Conservation (phyloP, 2,888 invertebrate species). For the Dexiosoma caninum region DNA sequence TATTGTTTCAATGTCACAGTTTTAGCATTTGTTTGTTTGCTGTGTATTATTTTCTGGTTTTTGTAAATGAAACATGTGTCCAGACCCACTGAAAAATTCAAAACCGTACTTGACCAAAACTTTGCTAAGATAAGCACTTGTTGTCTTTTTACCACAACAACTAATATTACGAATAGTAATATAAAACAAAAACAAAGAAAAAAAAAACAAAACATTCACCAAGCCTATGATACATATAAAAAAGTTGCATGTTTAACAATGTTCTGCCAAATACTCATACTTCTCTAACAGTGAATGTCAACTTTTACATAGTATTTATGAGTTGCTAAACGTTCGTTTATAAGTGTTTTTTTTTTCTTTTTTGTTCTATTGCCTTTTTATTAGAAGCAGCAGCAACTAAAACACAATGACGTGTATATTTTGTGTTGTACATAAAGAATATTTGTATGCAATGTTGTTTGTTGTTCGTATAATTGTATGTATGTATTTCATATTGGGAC, state of each 20-base stretch:
- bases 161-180: not conserved
- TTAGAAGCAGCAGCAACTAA: not conserved
- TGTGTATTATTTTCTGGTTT: not conserved
- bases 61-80: slow-evolving; percentile 1
- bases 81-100: slow-evolving; percentile 3
- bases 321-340: slow-evolving; percentile 42
- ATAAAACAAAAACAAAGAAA: not conserved
- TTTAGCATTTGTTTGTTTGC: not conserved
- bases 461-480: not conserved
- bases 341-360: not conserved
- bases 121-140: slow-evolving; percentile 44
- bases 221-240: not conserved
- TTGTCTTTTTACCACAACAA: slow-evolving; percentile 12
- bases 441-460: slow-evolving; percentile 44
- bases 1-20: slow-evolving; percentile 20
- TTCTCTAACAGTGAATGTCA: slow-evolving; percentile 54
- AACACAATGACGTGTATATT: slow-evolving; percentile 51
- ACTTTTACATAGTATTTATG: slow-evolving; percentile 40
- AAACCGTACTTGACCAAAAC: slow-evolving; percentile 48
- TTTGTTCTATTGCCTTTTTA: not conserved
- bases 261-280: slow-evolving; percentile 23
- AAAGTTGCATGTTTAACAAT: slow-evolving; percentile 16
- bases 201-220: not conserved
- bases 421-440: slow-evolving; percentile 51
- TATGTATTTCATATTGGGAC: slow-evolving; percentile 45